phyloP scores from a whole-genome alignment of 2,113 vertebrate genomes.

The Eonycteris spelaea region DNA sequence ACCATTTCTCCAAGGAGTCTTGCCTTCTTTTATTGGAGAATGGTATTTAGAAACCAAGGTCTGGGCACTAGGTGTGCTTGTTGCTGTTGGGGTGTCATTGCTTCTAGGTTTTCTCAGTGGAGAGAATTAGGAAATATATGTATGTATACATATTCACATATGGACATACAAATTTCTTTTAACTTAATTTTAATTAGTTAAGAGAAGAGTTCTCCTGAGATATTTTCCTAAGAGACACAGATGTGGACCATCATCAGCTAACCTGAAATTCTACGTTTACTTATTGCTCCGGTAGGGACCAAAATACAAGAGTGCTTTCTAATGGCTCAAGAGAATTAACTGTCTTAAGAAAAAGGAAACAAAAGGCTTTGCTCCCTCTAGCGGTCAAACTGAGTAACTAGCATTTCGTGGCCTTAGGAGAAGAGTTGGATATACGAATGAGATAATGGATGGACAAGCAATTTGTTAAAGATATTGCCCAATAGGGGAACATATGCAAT shows the following conservation, averaged over 20 bases:
- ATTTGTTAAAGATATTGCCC: not conserved
- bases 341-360: slow-evolving; percentile 21
- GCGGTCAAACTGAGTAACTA: slow-evolving; percentile 53
- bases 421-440: not conserved
- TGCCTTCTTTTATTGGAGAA: not conserved
- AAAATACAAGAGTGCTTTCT: not conserved
- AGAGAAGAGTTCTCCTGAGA: not conserved
- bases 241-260: not conserved
- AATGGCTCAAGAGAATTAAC: not conserved
- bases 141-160: not conserved
- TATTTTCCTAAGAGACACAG: not conserved
- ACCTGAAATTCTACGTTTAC: not conserved
- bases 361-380: slow-evolving; percentile 72
- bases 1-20: not conserved
- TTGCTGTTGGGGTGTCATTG: not conserved
- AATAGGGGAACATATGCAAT: not conserved
- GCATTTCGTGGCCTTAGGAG: not conserved
- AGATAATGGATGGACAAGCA: not conserved
- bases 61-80: not conserved
- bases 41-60: slow-evolving; percentile 55
- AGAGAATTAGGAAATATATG: not conserved
- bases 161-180: not conserved
- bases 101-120: not conserved
- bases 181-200: not conserved
- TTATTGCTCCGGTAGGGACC: not conserved